These are phyloP conservation scores for Tachina fera DNA, from an alignment of 2,888 invertebrate species.

Conservation along the genomic window DNA sequence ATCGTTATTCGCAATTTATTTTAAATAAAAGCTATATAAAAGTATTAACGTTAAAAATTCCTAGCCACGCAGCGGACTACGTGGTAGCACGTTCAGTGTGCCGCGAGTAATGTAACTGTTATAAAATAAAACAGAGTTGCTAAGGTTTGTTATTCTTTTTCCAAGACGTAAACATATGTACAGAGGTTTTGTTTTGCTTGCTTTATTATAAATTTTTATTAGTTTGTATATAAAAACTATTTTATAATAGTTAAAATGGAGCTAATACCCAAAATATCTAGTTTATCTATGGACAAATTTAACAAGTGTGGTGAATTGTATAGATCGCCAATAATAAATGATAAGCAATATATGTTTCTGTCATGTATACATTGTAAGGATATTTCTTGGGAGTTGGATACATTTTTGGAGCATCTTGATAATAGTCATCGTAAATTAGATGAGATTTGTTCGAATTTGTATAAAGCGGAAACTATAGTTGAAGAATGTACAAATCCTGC, in stretches of 20 bases:
- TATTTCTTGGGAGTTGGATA: conserved; percentile 47
- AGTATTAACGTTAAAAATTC: too few species aligned
- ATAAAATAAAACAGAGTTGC: conserved; percentile 14
- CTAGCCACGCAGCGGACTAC: too few species aligned
- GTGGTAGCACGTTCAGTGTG: background rate
- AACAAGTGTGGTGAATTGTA: conserved; percentile 62
- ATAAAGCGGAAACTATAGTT: background rate
- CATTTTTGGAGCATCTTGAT: conserved; percentile 47
- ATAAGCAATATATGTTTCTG: conserved; percentile 49
- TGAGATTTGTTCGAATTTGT: conserved; percentile 1
- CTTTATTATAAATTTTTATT: background rate
- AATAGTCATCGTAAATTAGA: background rate
- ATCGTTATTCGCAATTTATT: too few species aligned
- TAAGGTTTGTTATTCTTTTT: conserved; percentile 47
- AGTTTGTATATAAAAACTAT: background rate
- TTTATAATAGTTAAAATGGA: conserved; percentile 33
- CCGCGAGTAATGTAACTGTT: conserved; percentile 20
- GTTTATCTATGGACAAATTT: conserved; percentile 36
- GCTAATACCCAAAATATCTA: background rate
- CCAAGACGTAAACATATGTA: conserved; percentile 31
- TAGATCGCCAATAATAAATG: conserved; percentile 44
- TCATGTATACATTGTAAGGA: conserved; percentile 59
- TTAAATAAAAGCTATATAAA: too few species aligned
- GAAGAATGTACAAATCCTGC: background rate
- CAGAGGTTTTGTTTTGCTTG: background rate